Evolutionary conservation across 2,113 vertebrate genomes (phyloP), one percentile per base, ranked within the genome.

Genomic region (Malurus cyaneus): DNA sequence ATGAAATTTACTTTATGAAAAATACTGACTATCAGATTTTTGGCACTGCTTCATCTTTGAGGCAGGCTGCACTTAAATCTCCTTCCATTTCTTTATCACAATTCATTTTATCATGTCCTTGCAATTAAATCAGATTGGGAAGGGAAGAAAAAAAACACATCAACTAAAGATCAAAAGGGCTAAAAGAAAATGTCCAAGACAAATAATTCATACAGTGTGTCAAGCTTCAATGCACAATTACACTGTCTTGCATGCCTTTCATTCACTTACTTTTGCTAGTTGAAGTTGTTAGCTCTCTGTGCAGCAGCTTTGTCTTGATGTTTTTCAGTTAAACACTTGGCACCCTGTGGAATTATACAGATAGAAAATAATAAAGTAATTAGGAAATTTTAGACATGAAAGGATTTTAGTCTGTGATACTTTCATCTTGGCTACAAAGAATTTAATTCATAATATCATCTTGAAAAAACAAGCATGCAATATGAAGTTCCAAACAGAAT

Each of bases 261-360:
- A 59, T 89, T 85, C 62, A 19, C 32, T 91, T 76, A 87, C 79
- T 53, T 95, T 83, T 64, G 67, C 67, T 77, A 83, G 60, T 2
- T 71, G 34, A 86, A 86, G 31, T 66, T 52, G 41, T 81, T 86
- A 29, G 5, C 41, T 79, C 15, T 81, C 15, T 74, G 4, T 32
- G 14, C 44, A 70, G 67, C 28, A 91, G 24, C 17, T 89, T 89
- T 85, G 39, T 78, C 15, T 74, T 73, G 24, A 59, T 66, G 34
- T 66, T 95, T 88, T 94, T 36, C 74, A 89, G 54, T 50, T 73
- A 89, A 93, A 91, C 7, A 32, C 72, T 73, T 93, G 66, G 44
- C 34, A 78, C 26, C 17, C 71, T 77, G n/a, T 46, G 36, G 14
- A 61, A 54, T 70, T 25, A 54, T 34, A 54, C 46, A 70, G 59